Conservation (phyloP, 2,113 vertebrate genomes). For the Columba janthina region DNA sequence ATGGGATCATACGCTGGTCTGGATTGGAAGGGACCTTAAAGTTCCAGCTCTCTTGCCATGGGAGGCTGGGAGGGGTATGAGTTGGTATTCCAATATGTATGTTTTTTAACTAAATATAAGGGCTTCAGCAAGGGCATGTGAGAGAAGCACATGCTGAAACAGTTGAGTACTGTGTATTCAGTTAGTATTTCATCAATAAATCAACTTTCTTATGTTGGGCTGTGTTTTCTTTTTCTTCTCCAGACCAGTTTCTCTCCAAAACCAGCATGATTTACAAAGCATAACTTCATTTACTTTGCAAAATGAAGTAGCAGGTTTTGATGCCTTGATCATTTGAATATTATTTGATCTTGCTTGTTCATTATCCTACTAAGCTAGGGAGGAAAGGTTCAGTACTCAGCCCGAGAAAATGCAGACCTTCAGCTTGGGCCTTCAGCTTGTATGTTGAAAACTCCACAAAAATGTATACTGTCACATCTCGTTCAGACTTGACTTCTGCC, state of each 20-base stretch:
- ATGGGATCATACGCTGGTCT: too few relatives aligned
- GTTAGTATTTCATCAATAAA: neutral
- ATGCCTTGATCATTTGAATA: neutral
- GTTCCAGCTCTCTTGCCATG: too few relatives aligned
- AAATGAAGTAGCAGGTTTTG: neutral
- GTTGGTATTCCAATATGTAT: neutral
- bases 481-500: neutral
- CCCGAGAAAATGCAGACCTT: neutral
- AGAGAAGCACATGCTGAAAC: neutral
- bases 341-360: neutral
- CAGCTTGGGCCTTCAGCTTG: neutral
- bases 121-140: neutral
- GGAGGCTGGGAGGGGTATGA: neutral
- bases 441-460: neutral
- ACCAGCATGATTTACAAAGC: neutral
- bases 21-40: too few relatives aligned
- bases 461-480: neutral
- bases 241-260: neutral
- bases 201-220: neutral
- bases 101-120: neutral
- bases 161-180: neutral
- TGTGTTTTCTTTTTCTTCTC: neutral
- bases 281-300: neutral
- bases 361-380: neutral
- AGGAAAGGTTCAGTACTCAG: neutral